Evolutionary conservation across 2,797 vertebrate species (phyloP), one percentile per base, ranked within the genome.

Genomic region (Darevskia nairensis): DNA sequence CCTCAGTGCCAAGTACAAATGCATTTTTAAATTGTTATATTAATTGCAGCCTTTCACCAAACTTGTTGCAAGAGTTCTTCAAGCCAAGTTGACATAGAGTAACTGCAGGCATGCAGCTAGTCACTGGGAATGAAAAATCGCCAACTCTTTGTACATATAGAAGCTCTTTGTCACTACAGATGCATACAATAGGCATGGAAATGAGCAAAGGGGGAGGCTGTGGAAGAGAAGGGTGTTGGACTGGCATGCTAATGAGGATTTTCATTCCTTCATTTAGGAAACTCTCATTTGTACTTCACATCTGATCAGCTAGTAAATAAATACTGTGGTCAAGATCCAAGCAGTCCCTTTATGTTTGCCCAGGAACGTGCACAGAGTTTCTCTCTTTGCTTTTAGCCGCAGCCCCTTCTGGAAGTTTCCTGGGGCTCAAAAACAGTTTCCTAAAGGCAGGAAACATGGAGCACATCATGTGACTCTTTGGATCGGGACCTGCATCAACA

Each of bases 181-280:
- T 97, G 97, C 95, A 96, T 91, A 0, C 86, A 92, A 88, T 83
- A 92, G 91, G 91, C 88, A 85, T 80, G 91, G 91, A 93, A 92
- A 86, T 86, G 75, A 90, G 80, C 88, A 92, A 91, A 87, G 93
- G 0, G 50, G 90, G 91, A 91, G 84, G 84, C 86, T 92, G 91
- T n/a, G 93, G 89, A 92, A 90, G 71, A 87, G 86, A 85, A 89
- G 92, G 92, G 87, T 77, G 76, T 87, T 92, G 88, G 94, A 93
- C 90, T 89, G 91, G 94, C 94, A 96, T 95, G 81, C 90, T 94
- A 95, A 95, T 93, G 82, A 94, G 74, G 85, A 61, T 17, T 0
- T 89, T n/a, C n/a, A n/a, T n/a, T n/a, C n/a, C n/a, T n/a, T n/a
- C n/a, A n/a, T n/a, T n/a, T n/a, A 77, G 79, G 86, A 90, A 77